Conservation (phyloP, 2,113 vertebrate genomes). For the Phoenicopterus ruber region DNA sequence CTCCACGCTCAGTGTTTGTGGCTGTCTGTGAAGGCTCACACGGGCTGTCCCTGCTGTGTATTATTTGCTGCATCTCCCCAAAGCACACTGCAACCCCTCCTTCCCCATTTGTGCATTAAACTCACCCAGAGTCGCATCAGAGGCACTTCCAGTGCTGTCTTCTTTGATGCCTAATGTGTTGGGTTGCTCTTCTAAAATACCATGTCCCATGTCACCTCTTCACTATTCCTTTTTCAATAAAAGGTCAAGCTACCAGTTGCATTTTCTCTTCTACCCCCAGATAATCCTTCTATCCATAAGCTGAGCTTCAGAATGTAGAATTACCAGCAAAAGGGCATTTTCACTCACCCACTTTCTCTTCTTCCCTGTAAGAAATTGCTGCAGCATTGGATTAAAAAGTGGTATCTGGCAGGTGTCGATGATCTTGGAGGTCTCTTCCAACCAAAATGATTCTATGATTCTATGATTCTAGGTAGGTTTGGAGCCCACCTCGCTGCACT, state of each 20-base stretch:
- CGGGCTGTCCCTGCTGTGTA: not conserved
- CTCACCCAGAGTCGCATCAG: not conserved
- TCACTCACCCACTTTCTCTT: not conserved
- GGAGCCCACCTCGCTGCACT: not conserved
- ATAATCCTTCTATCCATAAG: not conserved
- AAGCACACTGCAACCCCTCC: not conserved
- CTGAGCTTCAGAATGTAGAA: not conserved
- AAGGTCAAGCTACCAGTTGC: not conserved
- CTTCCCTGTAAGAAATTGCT: not conserved
- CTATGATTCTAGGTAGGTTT: too few relatives aligned
- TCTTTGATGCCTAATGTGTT: not conserved
- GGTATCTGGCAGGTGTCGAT: not conserved
- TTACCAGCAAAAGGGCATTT: not conserved
- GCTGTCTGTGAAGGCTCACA: not conserved
- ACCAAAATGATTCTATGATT: too few relatives aligned
- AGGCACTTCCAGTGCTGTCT: not conserved
- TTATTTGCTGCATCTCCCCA: not conserved
- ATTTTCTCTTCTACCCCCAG: not conserved
- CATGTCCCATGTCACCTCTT: not conserved
- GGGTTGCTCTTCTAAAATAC: not conserved
- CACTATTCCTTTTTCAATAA: not conserved
- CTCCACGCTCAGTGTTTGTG: not conserved
- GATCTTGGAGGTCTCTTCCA: too few relatives aligned
- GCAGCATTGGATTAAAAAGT: not conserved
- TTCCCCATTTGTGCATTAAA: not conserved